Evolutionary conservation across 1,140 invertebrate genomes (phyloP).

Genomic region (Diabrotica virgifera): DNA sequence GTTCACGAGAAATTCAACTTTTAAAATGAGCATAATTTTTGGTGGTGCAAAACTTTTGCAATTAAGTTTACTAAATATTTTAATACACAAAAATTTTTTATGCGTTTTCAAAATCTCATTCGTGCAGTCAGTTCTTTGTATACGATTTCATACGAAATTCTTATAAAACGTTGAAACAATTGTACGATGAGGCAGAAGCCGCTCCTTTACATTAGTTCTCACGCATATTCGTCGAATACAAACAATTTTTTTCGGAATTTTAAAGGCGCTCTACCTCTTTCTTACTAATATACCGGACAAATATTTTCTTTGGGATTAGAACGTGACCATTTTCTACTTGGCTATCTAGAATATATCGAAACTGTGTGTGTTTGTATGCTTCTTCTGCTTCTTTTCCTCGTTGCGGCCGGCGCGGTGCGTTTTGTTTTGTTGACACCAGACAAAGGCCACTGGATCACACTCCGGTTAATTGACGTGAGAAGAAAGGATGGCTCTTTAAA

Average conservation of each 20-base stretch:
- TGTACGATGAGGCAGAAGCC: no score
- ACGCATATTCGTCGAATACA: slow-evolving; percentile 21
- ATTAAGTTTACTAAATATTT: no score
- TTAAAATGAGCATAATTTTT: no score
- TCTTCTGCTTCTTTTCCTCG: not conserved
- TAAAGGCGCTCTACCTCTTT: slow-evolving; percentile 19
- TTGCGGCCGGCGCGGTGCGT: not conserved
- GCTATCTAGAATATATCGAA: not conserved
- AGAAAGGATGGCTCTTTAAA: not conserved
- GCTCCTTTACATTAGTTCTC: slow-evolving; percentile 18
- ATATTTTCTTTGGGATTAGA: slow-evolving; percentile 29
- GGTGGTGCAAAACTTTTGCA: no score
- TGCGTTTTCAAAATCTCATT: no score
- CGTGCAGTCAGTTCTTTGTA: no score
- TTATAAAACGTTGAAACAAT: no score
- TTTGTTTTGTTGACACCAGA: slow-evolving; percentile 9
- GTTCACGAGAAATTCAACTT: no score
- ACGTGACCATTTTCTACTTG: slow-evolving; percentile 18
- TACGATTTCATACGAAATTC: no score
- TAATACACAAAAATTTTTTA: no score
- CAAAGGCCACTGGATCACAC: slow-evolving; percentile 18
- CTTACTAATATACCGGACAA: slow-evolving; percentile 27
- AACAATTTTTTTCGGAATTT: slow-evolving; percentile 28
- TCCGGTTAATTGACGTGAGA: slow-evolving; percentile 18
- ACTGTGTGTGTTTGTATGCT: not conserved